phyloP scores from a whole-genome alignment of 2,113 vertebrate genomes.

The Edolisoma coerulescens region DNA sequence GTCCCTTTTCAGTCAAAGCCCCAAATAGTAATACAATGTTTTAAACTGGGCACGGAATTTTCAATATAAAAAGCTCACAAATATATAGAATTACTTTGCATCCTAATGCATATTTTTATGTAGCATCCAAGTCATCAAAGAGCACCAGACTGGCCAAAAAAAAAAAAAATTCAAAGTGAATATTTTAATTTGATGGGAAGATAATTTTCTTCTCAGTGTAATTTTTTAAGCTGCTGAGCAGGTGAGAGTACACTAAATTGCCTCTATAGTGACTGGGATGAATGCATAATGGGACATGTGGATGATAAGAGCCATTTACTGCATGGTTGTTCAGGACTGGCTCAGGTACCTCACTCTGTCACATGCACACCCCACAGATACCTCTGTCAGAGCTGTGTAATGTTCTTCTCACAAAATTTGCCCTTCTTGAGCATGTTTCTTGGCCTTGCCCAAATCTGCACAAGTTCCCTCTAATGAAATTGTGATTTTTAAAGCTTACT shows the following conservation, averaged over 20 bases:
- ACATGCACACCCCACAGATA: background rate
- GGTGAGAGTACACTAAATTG: background rate
- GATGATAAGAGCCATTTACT: background rate
- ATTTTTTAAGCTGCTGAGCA: background rate
- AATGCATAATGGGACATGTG: background rate
- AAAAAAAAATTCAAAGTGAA: background rate
- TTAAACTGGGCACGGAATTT: background rate
- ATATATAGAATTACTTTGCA: background rate
- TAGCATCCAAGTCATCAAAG: background rate
- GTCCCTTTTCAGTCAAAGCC: background rate
- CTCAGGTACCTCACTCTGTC: background rate
- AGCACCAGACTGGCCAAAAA: background rate
- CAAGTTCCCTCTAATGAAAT: background rate
- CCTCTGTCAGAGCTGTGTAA: background rate
- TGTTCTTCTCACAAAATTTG: background rate
- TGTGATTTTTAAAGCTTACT: background rate
- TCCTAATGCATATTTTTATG: background rate
- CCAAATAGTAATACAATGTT: background rate
- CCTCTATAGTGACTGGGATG: background rate
- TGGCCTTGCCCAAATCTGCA: background rate
- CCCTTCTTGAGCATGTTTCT: background rate
- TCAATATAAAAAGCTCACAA: background rate
- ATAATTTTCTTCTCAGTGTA: background rate
- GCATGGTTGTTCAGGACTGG: background rate
- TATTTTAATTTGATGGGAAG: background rate